These are phyloP conservation scores for Ceratothoa steindachneri DNA, from an alignment of 2,888 invertebrate species.

Conservation along the genomic window DNA sequence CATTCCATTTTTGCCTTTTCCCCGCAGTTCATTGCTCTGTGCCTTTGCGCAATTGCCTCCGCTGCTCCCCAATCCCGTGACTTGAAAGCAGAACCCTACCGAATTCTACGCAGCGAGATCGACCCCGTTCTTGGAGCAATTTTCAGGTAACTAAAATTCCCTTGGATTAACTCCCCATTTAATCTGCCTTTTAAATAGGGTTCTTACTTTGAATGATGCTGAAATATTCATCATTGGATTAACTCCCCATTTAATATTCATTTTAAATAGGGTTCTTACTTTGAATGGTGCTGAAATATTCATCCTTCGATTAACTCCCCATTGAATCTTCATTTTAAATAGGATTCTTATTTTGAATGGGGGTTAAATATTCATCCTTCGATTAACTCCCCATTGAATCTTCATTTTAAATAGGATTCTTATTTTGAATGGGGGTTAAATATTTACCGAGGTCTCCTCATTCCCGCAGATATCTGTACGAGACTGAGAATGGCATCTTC, in stretches of 20 bases:
- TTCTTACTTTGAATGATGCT: too few relatives aligned
- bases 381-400: too few relatives aligned
- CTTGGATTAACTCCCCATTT: not conserved
- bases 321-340: not conserved
- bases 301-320: too few relatives aligned
- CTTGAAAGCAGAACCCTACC: not conserved
- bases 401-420: not conserved
- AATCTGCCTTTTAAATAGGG: too few relatives aligned
- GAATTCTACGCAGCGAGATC: not conserved
- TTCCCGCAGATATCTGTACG: not conserved
- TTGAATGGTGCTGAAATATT: too few relatives aligned
- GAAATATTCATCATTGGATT: too few relatives aligned
- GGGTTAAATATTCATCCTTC: too few relatives aligned
- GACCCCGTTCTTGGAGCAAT: not conserved
- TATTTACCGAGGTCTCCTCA: not conserved
- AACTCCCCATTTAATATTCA: not conserved
- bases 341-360: not conserved
- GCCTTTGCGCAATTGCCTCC: not conserved
- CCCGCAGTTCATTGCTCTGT: not conserved
- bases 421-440: too few relatives aligned
- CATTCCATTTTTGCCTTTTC: not conserved
- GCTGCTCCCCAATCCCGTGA: not conserved
- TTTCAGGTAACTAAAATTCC: not conserved
- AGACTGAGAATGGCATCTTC: conserved; percentile 4
- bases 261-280: too few relatives aligned